A percentile compares a stretch with the other conserved stretches of the same genome.
Conservation (phyloP, 2,797 vertebrate species). For the Fundulus diaphanus region DNA sequence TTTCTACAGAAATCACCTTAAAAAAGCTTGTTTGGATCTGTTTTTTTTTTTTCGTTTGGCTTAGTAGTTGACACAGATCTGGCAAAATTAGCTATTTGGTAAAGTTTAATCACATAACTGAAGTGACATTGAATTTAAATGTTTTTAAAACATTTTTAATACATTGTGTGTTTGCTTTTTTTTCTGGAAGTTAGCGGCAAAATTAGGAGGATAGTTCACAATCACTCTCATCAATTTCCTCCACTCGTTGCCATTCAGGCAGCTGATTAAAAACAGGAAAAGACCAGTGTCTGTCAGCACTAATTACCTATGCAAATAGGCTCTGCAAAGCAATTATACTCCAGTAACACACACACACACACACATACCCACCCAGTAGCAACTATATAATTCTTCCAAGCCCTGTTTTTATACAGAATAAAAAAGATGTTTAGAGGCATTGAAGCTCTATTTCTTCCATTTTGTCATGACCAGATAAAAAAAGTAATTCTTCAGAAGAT, state of each 20-base stretch:
- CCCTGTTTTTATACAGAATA: background rate
- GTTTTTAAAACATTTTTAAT: background rate
- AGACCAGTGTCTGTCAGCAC: constrained; percentile 44
- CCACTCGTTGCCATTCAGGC: constrained; percentile 31
- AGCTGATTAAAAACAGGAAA: constrained; percentile 39
- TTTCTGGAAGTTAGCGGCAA: constrained; percentile 13
- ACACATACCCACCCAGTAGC: background rate
- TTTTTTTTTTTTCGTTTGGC: background rate
- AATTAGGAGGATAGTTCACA: constrained; percentile 10
- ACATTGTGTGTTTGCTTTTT: constrained; percentile 12
- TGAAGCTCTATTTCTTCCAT: background rate
- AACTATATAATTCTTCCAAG: background rate
- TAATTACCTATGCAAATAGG: constrained; percentile 65
- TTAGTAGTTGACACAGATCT: background rate
- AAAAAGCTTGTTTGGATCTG: constrained; percentile 12
- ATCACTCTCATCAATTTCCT: constrained; percentile 14
- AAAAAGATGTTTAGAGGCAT: background rate
- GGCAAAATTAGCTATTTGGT: background rate
- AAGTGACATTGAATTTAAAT: background rate
- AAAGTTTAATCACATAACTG: constrained; percentile 17
- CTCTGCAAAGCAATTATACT: constrained; percentile 52
- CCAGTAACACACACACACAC: constrained; percentile 20
- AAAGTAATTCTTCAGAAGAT: background rate
- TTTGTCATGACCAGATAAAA: background rate
- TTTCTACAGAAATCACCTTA: constrained; percentile 27